Base-by-base conservation (phyloP, 2,888 invertebrate species). In the Nowickia ferox region DNA sequence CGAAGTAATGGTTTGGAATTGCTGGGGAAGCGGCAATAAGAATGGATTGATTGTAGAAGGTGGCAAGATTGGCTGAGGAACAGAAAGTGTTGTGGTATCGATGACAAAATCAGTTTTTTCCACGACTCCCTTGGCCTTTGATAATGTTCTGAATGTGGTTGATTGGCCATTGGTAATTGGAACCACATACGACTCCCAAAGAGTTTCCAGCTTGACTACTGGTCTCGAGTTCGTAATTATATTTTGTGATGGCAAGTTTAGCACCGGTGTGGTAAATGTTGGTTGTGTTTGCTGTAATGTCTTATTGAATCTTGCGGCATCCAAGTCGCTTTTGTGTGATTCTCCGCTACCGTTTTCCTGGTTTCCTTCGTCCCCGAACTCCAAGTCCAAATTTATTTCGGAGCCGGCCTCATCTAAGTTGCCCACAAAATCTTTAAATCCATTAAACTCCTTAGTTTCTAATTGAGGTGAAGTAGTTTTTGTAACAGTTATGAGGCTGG, bases 351-450 rank as follows among this genome's bases (percentile, higher is more conserved):
- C 91, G 75, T 93, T 93, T 38, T 94, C 94, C 38, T 95, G 94
- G 79, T 94, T 93, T 88, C 96, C 96, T 88, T 96, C 95, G 89
- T 97, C 97, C 0, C 96, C 97, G 88, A 97, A 97, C 89, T 97
- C 97, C 68, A 97, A 94, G 90, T 97, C 97, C 59, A 97, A 93
- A 91, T 97, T 96, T 22, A 97, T 92, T 92, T 97, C 97, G 2
- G 97, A 97, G 5, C 97, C 97, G 15, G 97, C 97, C 92, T 97
- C 97, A 89, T 97, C 97, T 61, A 98, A 94, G 80, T 96, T 96
- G 74, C 96, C 96, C 90, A 97, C 97, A 92, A 97, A 97, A 92
- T 98, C 97, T 90, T 97, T 97, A 38, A 97, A 93, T 1, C 96
- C 96, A 92, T 96, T 97, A 90, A 97, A 97, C 90, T 97, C 97